Evolutionary conservation across 2,888 invertebrate species (phyloP), one percentile per base, ranked within the genome.

Genomic region (Octonoba sinensis): DNA sequence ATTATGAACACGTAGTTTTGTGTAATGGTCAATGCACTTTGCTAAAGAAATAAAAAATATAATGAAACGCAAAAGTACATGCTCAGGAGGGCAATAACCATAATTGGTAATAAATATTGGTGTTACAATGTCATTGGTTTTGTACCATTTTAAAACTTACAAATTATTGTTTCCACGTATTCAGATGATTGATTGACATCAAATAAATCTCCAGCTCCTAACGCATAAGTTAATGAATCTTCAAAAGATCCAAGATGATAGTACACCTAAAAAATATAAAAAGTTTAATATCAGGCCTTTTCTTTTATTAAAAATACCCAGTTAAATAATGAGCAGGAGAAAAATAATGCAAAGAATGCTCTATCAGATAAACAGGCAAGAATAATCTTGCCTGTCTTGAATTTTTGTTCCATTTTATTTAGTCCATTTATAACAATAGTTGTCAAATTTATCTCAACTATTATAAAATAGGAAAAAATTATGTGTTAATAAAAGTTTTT

Each of bases 201-300:
- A 89, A 99, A 99, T 22, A 97, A 90, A 86, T 95, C 93, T 20
- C 96, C 97, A 86, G 99, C 97, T 20, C 97, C 96, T 20, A 99
- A 90, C 27, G 99, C 99, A 89, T 96, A 98, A n/a, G 96, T 96
- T 84, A 99, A 90, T 0, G 99, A 97, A 89, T 98, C 97, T 88
- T 96, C 95, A 89, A 97, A 99, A 0, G 97, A 95, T 47, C 98
- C 98, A 85, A 99, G 91, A 89, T 99, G 98, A 89, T 98, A 99
- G 88, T 98, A 98, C 0, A 98, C 97, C 88, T 88, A 74, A 27
- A 84, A 85, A 77, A 54, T 65, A 15, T 66, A 71, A 13, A 57
- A 67, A 64, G 44, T 54, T 8, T 11, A 54, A 18, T 54, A 18
- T 54, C 0, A 0, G 20, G 1, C 20, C 0, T 16, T 20, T 51